phyloP scores from a whole-genome alignment of 2,113 vertebrate genomes.

The Pontoporia blainvillei region DNA sequence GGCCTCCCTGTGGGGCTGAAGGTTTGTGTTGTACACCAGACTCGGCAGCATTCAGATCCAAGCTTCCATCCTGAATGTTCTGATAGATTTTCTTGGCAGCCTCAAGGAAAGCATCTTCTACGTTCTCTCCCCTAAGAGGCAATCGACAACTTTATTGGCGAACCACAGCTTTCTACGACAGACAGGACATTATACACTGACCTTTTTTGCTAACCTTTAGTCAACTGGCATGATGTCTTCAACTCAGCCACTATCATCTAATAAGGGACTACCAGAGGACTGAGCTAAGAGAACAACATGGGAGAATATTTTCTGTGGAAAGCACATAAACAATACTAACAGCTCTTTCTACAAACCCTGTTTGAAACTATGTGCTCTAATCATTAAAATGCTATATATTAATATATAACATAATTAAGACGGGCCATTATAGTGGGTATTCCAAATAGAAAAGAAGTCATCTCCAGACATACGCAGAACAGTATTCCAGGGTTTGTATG shows the following conservation, averaged over 20 bases:
- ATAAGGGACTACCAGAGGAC: slow-evolving; percentile 47
- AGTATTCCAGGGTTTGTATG: background rate
- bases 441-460: background rate
- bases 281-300: slow-evolving; percentile 43
- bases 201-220: slow-evolving; percentile 59
- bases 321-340: background rate
- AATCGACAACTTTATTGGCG: slow-evolving; percentile 63
- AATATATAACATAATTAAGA: background rate
- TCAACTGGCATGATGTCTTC: slow-evolving; percentile 58
- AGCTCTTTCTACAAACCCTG: background rate
- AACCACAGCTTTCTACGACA: slow-evolving; percentile 9
- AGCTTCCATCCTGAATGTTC: slow-evolving; percentile 98
- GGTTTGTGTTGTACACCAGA: slow-evolving; percentile 98
- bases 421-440: background rate
- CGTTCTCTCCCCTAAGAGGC: slow-evolving; percentile 92
- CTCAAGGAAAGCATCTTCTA: slow-evolving; percentile 97
- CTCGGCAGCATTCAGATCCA: slow-evolving; percentile 97
- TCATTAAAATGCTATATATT: background rate
- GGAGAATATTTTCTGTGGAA: slow-evolving; percentile 25
- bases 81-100: slow-evolving; percentile 99
- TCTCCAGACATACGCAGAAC: background rate
- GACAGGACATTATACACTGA: slow-evolving; percentile 18
- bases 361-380: background rate
- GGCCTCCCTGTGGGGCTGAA: slow-evolving; percentile 92
- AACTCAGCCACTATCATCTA: slow-evolving; percentile 57